Evolutionary conservation across 1,140 invertebrate genomes (phyloP), one percentile per base, ranked within the genome.

Genomic region (Drosophila kikkawai): DNA sequence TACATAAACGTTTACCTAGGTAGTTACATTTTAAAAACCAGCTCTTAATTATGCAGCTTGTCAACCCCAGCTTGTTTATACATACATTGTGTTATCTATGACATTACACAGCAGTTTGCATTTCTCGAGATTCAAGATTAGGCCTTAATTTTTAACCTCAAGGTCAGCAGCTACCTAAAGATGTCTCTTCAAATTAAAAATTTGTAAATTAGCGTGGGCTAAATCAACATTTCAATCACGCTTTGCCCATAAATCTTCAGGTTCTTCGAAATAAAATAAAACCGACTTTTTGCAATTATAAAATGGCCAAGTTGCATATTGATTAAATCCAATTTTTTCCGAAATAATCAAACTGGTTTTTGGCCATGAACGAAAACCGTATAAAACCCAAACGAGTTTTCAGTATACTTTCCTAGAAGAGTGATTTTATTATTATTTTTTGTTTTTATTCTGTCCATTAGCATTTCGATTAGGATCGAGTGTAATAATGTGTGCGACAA

Each of bases 311-410:
- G 47, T 74, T 85, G 75, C 79, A 81, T 73, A 68, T 60, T 73
- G 76, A 67, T 83, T 80, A 75, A 81, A 75, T 36, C 11, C 42
- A 26, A 59, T 82, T 87, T 70, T 19, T 60, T 22, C 58, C 53
- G 39, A 71, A 70, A 79, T 75, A 56, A 50, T 42, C 50, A 61
- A 85, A 81, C 84, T 74, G 77, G 84, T 87, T 87, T 84, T 68
- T 73, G 45, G 32, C 44, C 70, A 58, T 53, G 67, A 56, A 70
- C 58, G 44, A 70, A 88, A 74, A 76, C 47, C 42, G n/a, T 44
- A 47, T 60, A 66, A 56, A 55, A 47, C n/a, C n/a, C 29, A 77
- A 85, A 85, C 83, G 44, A 26, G 85, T 82, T 87, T 85, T 29
- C 34, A 81, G 81, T 85, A 77, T 67, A 69, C 73, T 74, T 81